Evolutionary conservation across 1,140 invertebrate genomes (phyloP), one percentile per base, ranked within the genome.

Genomic region (Cyclina sinensis): DNA sequence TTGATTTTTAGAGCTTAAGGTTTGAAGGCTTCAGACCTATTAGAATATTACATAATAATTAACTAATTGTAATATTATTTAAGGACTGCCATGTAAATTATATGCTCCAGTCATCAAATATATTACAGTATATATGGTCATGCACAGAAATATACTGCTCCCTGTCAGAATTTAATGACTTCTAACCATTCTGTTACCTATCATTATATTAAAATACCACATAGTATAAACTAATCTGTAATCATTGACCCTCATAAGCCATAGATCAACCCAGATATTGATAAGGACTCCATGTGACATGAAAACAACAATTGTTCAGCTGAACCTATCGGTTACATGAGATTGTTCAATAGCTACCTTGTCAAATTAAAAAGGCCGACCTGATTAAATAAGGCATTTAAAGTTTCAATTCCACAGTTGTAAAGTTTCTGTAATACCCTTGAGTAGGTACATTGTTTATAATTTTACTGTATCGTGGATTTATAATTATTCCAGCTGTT

Each of bases 301-400:
- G 5, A 37, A 37, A n/a, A 30, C 12, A 37, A 70, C 65, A 70
- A 70, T 70, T 14, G 32, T 70, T 37, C 14, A 70, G 21, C 1
- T 39, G 65, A 18, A 70, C 65, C 30, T 70, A 70, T 70, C 65
- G 37, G 37, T 37, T 37, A 11, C 2, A 24, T 18, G 18, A 39
- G 27, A 70, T 70, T 70, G 65, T 70, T 70, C 65, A 70, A 70
- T 70, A 70, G 35, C 32, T 70, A 37, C 65, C 65, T 35, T 70
- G 30, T 70, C 32, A 70, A 39, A 70, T 70, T 70, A 39, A n/a
- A n/a, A 37, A 18, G 65, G 32, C 14, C 21, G 11, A 37, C 65
- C 65, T 37, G 65, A 70, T 70, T 70, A 37, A 70, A 70, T 37
- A 16, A 70, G 32, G 14, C 18, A 30, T 70, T 70, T 30, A 70